Conservation (phyloP, 2,797 vertebrate species). For the Oophaga sylvatica region DNA sequence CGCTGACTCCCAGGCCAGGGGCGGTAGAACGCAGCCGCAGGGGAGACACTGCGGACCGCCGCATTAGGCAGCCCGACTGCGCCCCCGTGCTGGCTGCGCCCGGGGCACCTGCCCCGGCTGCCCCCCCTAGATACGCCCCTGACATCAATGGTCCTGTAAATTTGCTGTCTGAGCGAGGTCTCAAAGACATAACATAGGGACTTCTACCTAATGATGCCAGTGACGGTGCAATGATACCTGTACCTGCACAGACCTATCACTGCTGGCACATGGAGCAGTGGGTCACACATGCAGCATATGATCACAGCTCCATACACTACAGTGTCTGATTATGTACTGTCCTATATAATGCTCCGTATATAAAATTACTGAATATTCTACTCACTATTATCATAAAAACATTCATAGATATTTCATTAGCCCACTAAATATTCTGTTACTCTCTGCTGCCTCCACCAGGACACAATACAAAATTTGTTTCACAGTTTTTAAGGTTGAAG, state of each 20-base stretch:
- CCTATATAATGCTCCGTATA: neutral
- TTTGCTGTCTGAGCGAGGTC: neutral
- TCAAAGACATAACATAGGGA: neutral
- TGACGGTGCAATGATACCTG: neutral
- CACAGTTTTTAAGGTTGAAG: no score
- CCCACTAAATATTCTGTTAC: neutral
- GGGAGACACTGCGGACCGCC: no score
- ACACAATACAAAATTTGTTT: neutral
- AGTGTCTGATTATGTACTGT: neutral
- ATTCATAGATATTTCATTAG: neutral
- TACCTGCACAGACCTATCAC: neutral
- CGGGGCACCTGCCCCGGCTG: no score
- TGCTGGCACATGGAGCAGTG: neutral
- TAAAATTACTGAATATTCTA: neutral
- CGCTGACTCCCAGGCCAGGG: no score
- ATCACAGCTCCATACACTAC: neutral
- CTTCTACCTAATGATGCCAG: neutral
- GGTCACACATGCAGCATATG: neutral
- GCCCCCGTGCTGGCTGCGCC: no score
- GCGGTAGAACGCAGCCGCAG: no score
- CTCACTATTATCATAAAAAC: neutral
- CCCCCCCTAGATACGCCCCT: no score
- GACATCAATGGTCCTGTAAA: neutral
- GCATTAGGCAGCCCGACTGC: no score
- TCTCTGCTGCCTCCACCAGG: conserved; percentile 5